phyloP scores from a whole-genome alignment of 2,113 vertebrate species.

The Toxotes jaculatrix region DNA sequence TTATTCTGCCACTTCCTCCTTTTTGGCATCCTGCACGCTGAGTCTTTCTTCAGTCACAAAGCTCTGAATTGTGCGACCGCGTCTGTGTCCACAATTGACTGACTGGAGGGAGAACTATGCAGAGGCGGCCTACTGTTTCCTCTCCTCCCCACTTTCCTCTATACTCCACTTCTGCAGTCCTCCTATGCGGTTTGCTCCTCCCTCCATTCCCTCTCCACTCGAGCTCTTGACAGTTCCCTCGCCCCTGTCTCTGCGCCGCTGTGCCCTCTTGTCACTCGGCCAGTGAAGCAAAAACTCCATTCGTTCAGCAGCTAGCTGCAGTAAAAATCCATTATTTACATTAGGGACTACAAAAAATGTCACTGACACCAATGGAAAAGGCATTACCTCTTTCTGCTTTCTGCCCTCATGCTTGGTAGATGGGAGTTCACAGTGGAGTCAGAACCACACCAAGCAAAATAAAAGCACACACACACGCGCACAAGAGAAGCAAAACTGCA shows the following conservation, averaged over 20 bases:
- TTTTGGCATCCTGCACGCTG: conserved; percentile 16
- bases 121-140: neutral
- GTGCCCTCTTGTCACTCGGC: conserved; percentile 35
- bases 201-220: conserved; percentile 13
- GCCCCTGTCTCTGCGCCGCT: neutral
- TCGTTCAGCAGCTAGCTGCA: conserved; percentile 47
- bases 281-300: conserved; percentile 60
- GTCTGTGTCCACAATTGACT: conserved; percentile 21
- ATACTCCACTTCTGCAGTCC: conserved; percentile 19
- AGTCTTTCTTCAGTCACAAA: conserved; percentile 19
- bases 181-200: neutral
- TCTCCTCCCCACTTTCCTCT: neutral
- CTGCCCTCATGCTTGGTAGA: conserved; percentile 27
- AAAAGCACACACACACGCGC: neutral
- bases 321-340: conserved; percentile 65
- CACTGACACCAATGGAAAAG: conserved; percentile 49
- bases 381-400: conserved; percentile 35
- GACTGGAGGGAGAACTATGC: conserved; percentile 20
- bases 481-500: neutral
- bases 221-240: conserved; percentile 3
- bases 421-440: conserved; percentile 36
- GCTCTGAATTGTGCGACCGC: conserved; percentile 1
- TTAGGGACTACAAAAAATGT: conserved; percentile 45
- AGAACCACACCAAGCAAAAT: conserved; percentile 17
- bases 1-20: conserved; percentile 33